phyloP scores from a whole-genome alignment of 2,888 invertebrate species.

The Clunio marinus region DNA sequence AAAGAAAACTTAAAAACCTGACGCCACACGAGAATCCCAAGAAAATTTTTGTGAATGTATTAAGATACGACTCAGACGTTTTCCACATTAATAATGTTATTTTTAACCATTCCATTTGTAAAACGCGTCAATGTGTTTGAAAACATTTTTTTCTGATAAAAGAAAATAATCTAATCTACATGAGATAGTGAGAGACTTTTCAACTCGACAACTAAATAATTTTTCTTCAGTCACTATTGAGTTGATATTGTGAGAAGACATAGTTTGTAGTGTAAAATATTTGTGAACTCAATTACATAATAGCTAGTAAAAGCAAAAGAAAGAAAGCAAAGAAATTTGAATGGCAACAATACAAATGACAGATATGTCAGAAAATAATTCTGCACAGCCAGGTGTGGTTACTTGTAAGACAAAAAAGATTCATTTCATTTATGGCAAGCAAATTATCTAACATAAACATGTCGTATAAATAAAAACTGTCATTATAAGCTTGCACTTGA shows the following conservation, averaged over 20 bases:
- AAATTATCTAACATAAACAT: too few relatives aligned
- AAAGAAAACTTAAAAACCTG: too few relatives aligned
- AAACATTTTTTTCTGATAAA: slow-evolving; percentile 15
- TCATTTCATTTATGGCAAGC: too few relatives aligned
- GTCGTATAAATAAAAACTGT: too few relatives aligned
- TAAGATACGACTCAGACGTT: background rate
- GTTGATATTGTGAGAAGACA: background rate
- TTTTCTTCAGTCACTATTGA: slow-evolving; percentile 13
- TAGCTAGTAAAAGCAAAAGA: background rate
- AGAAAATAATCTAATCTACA: slow-evolving; percentile 32
- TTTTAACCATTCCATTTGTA: slow-evolving; percentile 8
- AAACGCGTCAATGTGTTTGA: slow-evolving; percentile 20
- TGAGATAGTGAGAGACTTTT: background rate
- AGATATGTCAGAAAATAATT: background rate
- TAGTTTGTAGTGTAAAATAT: background rate
- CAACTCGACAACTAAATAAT: background rate
- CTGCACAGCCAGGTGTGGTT: background rate
- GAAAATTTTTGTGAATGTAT: too few relatives aligned
- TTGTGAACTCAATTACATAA: too few relatives aligned
- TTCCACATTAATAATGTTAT: slow-evolving; percentile 5
- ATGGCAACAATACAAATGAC: slow-evolving; percentile 4
- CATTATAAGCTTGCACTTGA: too few relatives aligned
- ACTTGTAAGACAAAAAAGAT: slow-evolving; percentile 18
- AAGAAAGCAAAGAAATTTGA: too few relatives aligned
- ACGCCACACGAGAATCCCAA: too few relatives aligned